Conservation (phyloP, 1,140 invertebrate species). For the Zaprionus tsacasi region DNA sequence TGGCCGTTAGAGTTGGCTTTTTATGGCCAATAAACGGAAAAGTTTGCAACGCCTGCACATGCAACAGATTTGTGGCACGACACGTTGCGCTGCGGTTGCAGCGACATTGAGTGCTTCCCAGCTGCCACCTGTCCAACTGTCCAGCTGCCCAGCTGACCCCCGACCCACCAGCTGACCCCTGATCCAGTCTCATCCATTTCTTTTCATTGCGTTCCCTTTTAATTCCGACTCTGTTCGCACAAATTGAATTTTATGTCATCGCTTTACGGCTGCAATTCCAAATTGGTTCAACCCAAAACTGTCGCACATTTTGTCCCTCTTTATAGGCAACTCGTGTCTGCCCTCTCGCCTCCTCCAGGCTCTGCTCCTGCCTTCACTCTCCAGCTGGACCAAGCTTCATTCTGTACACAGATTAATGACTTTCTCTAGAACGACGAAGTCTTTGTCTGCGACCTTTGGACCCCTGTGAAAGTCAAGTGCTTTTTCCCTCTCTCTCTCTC, state of each 20-base stretch:
- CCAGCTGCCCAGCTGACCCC: constrained; percentile 19
- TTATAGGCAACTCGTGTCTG: neutral
- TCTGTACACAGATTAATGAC: constrained; percentile 13
- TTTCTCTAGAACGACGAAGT: neutral
- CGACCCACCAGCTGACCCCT: constrained; percentile 14
- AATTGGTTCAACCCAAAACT: constrained; percentile 10
- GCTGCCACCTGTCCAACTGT: constrained; percentile 31
- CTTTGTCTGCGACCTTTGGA: constrained; percentile 60
- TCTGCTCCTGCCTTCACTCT: constrained; percentile 1
- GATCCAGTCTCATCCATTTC: constrained; percentile 22
- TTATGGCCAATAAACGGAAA: constrained; percentile 73
- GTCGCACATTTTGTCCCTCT: constrained; percentile 29
- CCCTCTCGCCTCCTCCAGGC: neutral
- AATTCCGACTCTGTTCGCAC: constrained; percentile 15
- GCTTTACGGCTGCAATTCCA: constrained; percentile 24
- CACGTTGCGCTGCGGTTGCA: constrained; percentile 23
- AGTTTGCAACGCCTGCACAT: constrained; percentile 48
- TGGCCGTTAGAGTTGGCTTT: constrained; percentile 46
- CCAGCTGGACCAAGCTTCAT: constrained; percentile 1
- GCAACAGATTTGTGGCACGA: constrained; percentile 53
- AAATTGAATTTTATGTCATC: constrained; percentile 44
- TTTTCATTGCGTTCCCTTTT: constrained; percentile 6
- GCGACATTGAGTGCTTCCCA: neutral
- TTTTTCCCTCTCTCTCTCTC: constrained; percentile 52
- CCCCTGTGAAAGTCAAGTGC: constrained; percentile 65